Evolutionary conservation across 2,797 vertebrate genomes (phyloP), one percentile per base, ranked within the genome.

Genomic region (Chrosomus eos): DNA sequence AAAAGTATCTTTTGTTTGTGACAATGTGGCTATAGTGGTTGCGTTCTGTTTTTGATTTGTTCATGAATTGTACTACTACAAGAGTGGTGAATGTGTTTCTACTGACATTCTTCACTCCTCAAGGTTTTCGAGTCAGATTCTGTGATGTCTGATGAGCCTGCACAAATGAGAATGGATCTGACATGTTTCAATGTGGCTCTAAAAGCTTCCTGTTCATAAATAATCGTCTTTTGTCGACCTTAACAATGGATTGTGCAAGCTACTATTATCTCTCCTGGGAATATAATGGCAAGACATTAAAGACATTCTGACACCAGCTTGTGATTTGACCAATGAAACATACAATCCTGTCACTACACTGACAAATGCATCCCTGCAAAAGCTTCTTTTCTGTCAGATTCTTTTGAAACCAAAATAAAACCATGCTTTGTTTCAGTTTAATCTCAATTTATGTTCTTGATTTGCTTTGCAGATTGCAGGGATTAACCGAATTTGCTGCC

Each of bases 181-280:
- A 82, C 81, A 51, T 51, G 76, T 58, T 66, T 84, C 73, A 70
- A 62, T 73, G 80, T 43, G 67, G 33, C 72, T 82, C 72, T 83
- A 86, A 67, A 87, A 83, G 76, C 76, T 45, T 72, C 48, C 66
- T 64, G 70, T 83, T 85, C 45, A 68, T 53, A 80, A 80, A 71
- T 80, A 84, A 81, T 79, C 71, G 9, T 87, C 76, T 83, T 87
- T 88, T 85, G 71, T 83, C 74, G 71, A 74, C 43, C 58, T 64
- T 48, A 72, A 88, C 83, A 88, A 83, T 76, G n/a, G 71, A 19
- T 45, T 51, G 28, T 73, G 75, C 36, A 40, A 67, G 74, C 81
- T 66, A 43, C 45, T 77, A 71, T 68, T 83, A 81, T 88, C 74
- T 81, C 73, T 23, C 45, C 48, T 43, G 43, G 68, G 38, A 60